Evolutionary conservation across 2,888 invertebrate genomes (phyloP).

Genomic region (Agonopterix alstromeriana): DNA sequence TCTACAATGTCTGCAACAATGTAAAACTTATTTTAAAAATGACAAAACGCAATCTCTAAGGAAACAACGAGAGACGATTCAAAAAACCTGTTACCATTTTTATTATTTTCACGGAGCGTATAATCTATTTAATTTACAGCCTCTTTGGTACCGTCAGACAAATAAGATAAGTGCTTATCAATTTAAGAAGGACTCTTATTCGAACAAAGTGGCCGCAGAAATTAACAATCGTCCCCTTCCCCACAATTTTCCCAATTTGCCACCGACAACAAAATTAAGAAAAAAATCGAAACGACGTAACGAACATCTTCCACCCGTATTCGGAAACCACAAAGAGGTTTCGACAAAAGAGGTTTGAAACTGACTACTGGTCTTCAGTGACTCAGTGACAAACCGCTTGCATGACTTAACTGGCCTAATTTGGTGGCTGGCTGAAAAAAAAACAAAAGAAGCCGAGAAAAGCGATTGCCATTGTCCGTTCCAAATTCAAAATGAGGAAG

Average conservation of each 20-base stretch:
- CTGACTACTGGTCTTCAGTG: constrained; percentile 60
- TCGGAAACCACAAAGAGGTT: constrained; percentile 34
- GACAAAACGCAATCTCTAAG: constrained; percentile 22
- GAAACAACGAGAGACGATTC: constrained; percentile 20
- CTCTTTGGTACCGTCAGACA: constrained; percentile 27
- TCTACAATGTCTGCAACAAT: no score
- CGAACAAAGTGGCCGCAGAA: constrained; percentile 37
- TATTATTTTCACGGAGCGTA: constrained; percentile 25
- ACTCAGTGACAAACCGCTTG: constrained; percentile 49
- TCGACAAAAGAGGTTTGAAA: constrained; percentile 36
- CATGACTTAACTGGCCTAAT: constrained; percentile 56
- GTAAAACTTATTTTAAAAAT: constrained; percentile 12
- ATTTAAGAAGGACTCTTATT: constrained; percentile 28
- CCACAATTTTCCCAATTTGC: constrained; percentile 59
- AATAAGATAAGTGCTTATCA: constrained; percentile 45
- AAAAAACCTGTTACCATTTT: constrained; percentile 28
- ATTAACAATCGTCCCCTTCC: constrained; percentile 32
- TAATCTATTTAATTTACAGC: constrained; percentile 46
- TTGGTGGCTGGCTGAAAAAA: constrained; percentile 35
- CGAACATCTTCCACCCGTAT: constrained; percentile 34
- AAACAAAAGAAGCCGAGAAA: constrained; percentile 29
- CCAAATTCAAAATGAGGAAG: constrained; percentile 72
- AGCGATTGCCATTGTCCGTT: constrained; percentile 60
- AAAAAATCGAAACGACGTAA: constrained; percentile 30
- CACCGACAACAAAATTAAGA: constrained; percentile 27